A percentile compares a stretch with the other conserved stretches of the same genome.
Conservation (phyloP, 2,797 vertebrate species). For the Xenopus petersii region DNA sequence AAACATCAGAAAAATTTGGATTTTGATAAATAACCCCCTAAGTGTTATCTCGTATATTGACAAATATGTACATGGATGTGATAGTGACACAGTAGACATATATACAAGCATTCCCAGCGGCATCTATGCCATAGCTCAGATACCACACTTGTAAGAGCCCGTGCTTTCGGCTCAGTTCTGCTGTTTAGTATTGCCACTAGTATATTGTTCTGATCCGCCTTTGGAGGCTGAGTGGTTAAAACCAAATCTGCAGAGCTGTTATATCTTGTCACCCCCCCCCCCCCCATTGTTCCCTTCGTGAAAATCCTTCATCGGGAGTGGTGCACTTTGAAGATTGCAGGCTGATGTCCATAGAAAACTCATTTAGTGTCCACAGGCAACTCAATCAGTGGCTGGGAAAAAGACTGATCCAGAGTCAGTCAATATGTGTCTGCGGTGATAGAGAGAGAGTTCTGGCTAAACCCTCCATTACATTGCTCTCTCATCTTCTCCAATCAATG, state of each 20-base stretch:
- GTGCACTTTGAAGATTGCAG: conserved; percentile 90
- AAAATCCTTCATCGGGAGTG: conserved; percentile 79
- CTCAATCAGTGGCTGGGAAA: conserved; percentile 86
- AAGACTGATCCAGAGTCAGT: conserved; percentile 91
- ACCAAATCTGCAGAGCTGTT: conserved; percentile 11
- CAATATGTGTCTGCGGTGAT: conserved; percentile 94
- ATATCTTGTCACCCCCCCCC: not conserved
- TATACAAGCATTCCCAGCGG: too few species aligned
- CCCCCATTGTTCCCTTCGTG: conserved; percentile 71
- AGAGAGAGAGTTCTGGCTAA: conserved; percentile 84
- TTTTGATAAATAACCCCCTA: too few species aligned
- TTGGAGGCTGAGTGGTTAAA: conserved; percentile 15
- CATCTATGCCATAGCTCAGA: too few species aligned
- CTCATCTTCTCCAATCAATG: conserved; percentile 89
- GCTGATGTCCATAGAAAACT: conserved; percentile 90
- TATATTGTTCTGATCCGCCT: not conserved
- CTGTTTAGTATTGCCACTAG: not conserved
- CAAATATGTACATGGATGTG: too few species aligned
- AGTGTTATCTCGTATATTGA: too few species aligned
- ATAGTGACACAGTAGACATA: too few species aligned
- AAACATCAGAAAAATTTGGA: too few species aligned
- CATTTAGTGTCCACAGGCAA: conserved; percentile 94
- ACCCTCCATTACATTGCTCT: conserved; percentile 75
- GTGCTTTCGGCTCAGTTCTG: not conserved
- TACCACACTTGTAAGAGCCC: too few species aligned